A percentile compares a stretch with the other conserved stretches of the same genome.
These are phyloP conservation scores for Phasia obesa DNA, from an alignment of 2,888 invertebrate genomes.

Conservation along the genomic window DNA sequence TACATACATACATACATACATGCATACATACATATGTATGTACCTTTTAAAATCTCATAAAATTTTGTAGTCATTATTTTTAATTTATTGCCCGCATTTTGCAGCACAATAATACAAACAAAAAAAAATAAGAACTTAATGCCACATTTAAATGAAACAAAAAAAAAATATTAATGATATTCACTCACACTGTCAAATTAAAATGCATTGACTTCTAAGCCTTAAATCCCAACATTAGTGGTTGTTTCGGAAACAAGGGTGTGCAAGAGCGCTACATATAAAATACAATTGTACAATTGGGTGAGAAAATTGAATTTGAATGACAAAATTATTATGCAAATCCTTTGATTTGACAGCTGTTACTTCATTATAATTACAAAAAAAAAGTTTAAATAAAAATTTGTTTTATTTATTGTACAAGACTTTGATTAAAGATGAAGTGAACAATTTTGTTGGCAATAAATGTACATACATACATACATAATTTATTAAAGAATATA, in stretches of 20 bases:
- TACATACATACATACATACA: too few species aligned
- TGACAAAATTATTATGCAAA: conserved; percentile 66
- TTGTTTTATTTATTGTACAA: too few species aligned
- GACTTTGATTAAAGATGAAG: too few species aligned
- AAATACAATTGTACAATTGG: background rate
- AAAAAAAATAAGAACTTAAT: conserved; percentile 9
- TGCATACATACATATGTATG: too few species aligned
- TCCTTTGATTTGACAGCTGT: conserved; percentile 67
- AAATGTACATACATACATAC: too few species aligned
- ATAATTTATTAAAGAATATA: too few species aligned
- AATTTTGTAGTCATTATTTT: background rate
- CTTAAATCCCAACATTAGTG: conserved; percentile 44
- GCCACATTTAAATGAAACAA: background rate
- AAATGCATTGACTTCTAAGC: conserved; percentile 57
- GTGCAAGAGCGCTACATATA: background rate
- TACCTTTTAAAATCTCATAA: background rate
- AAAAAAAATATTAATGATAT: background rate
- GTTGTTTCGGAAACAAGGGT: conserved; percentile 8
- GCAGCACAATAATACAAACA: background rate
- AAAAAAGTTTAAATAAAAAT: background rate
- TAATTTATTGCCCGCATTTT: conserved; percentile 38
- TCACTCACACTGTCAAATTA: conserved; percentile 6
- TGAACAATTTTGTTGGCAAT: too few species aligned
- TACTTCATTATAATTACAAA: conserved; percentile 56
- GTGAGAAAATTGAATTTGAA: conserved; percentile 14